These are phyloP conservation scores for Limnothrissa miodon DNA, from an alignment of 2,113 vertebrate species.

Conservation along the genomic window DNA sequence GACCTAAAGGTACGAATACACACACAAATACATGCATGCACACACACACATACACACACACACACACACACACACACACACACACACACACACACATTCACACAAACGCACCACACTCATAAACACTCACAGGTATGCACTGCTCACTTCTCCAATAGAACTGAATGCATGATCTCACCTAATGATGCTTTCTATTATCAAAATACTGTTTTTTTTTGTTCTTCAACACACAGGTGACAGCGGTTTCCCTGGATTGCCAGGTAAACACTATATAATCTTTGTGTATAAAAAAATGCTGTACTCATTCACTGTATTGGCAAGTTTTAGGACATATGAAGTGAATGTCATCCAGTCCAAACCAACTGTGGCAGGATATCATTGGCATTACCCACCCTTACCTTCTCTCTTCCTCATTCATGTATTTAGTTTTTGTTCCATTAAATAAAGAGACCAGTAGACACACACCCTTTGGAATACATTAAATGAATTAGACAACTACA, in stretches of 20 bases:
- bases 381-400: neutral
- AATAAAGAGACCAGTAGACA: neutral
- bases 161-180: neutral
- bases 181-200: neutral
- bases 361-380: neutral
- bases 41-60: neutral
- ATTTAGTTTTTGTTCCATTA: neutral
- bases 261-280: constrained; percentile 51
- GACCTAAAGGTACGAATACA: constrained; percentile 60
- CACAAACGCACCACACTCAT: no score
- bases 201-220: neutral
- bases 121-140: no score
- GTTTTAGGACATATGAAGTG: neutral
- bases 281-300: neutral
- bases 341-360: neutral
- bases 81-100: no score
- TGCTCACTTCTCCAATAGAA: no score
- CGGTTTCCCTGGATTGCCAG: constrained; percentile 68
- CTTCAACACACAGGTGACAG: constrained; percentile 63
- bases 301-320: neutral
- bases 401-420: neutral
- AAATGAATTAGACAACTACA: neutral
- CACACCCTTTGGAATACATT: no score
- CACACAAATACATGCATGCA: neutral
- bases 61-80: no score